Evolutionary conservation across 2,797 vertebrate genomes (phyloP).

Genomic region (Bovichtus variegatus): DNA sequence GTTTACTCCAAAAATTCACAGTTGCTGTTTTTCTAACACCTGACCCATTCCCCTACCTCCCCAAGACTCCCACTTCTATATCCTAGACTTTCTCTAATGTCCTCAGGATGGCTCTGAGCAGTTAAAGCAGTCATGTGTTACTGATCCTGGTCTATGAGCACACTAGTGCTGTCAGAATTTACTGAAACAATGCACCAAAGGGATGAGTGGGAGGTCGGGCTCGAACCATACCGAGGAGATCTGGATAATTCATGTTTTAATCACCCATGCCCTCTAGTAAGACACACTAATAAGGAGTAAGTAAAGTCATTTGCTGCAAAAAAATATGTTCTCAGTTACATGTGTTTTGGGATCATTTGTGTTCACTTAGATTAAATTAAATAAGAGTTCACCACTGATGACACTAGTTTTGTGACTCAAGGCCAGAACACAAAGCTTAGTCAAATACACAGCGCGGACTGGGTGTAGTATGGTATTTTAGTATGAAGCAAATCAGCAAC

Average conservation of each 20-base stretch:
- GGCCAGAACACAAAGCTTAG: conserved; percentile 7
- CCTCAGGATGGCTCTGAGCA: conserved; percentile 26
- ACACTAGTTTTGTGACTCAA: too few species aligned
- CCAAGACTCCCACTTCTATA: conserved; percentile 16
- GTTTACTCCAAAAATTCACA: conserved; percentile 32
- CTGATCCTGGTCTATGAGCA: conserved; percentile 48
- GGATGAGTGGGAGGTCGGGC: conserved; percentile 40
- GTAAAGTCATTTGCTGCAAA: conserved; percentile 35
- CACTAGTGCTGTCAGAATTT: conserved; percentile 42
- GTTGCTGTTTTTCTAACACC: conserved; percentile 27
- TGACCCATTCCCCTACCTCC: conserved; percentile 17
- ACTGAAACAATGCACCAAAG: conserved; percentile 30
- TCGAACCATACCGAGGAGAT: conserved; percentile 29
- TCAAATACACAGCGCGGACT: not conserved
- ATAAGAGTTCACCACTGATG: not conserved
- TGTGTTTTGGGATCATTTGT: conserved; percentile 39
- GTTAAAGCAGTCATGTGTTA: conserved; percentile 53
- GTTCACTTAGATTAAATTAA: conserved; percentile 20
- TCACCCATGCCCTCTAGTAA: conserved; percentile 37
- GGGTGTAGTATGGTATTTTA: not conserved
- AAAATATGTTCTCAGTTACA: conserved; percentile 12
- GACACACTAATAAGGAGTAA: conserved; percentile 24
- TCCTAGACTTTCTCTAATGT: conserved; percentile 15
- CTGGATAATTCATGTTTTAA: conserved; percentile 40
- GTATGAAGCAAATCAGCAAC: not conserved